phyloP scores from a whole-genome alignment of 2,113 vertebrate genomes.

The Platycercus adscitus region DNA sequence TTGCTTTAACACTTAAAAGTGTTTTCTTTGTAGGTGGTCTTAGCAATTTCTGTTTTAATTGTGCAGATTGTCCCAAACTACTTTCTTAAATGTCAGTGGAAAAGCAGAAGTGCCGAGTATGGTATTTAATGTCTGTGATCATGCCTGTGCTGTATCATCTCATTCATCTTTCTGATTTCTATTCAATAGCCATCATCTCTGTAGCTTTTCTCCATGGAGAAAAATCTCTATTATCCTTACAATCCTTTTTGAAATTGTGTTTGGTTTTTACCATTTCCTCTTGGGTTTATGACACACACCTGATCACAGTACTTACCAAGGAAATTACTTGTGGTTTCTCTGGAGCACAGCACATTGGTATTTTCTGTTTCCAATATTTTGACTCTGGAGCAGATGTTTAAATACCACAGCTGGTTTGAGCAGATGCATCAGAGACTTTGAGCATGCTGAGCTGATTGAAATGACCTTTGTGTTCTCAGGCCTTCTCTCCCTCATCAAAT shows the following conservation, averaged over 20 bases:
- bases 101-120: neutral
- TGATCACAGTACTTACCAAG: neutral
- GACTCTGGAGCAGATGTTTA: neutral
- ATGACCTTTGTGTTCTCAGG: neutral
- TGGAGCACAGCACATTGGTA: neutral
- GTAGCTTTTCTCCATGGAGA: neutral
- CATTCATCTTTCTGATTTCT: neutral
- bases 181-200: neutral
- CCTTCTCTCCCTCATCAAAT: neutral
- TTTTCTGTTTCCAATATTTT: neutral
- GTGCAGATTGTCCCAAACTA: neutral
- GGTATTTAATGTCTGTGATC: neutral
- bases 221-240: neutral
- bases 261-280: neutral
- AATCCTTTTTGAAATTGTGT: neutral
- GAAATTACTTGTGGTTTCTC: neutral
- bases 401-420: neutral
- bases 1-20: neutral
- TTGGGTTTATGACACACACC: neutral
- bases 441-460: neutral
- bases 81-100: neutral
- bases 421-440: neutral
- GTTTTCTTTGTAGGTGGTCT: neutral
- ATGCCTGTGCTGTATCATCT: neutral
- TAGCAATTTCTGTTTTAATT: neutral